phyloP scores from a whole-genome alignment of 2,797 vertebrate genomes.

The Gymnothorax javanicus region DNA sequence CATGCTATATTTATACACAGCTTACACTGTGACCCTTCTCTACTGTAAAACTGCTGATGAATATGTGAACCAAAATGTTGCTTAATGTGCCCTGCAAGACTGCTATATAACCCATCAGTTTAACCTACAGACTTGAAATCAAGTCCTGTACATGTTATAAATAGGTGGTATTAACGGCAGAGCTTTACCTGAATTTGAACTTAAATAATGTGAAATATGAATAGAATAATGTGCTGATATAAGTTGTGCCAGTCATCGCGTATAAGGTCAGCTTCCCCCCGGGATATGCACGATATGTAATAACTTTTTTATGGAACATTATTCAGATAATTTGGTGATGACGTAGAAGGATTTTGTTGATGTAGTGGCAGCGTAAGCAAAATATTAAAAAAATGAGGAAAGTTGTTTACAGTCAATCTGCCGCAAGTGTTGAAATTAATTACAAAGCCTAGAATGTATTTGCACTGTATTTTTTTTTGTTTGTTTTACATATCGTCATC shows the following conservation, averaged over 20 bases:
- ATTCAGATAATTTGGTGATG: not conserved
- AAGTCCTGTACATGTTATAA: not conserved
- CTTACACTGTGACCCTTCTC: not conserved
- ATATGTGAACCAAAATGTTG: not conserved
- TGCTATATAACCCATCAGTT: not conserved
- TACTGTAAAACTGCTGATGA: slow-evolving; percentile 3
- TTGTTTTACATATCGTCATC: not conserved
- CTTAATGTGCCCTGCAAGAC: not conserved
- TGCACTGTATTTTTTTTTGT: not conserved
- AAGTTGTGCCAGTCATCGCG: not conserved
- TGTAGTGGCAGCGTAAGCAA: too few relatives aligned
- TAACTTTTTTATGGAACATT: not conserved
- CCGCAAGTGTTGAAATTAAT: not conserved
- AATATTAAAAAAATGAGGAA: not conserved
- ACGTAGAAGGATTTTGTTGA: too few relatives aligned
- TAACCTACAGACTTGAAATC: not conserved
- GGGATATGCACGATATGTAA: not conserved
- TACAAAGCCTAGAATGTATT: not conserved
- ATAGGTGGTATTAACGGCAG: not conserved
- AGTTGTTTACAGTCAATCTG: not conserved
- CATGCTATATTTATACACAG: not conserved
- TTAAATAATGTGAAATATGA: not conserved
- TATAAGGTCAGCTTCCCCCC: not conserved
- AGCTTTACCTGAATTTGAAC: not conserved
- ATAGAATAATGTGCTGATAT: not conserved